A percentile compares a stretch with the other conserved stretches of the same genome.
These are phyloP conservation scores for Vidua macroura DNA, from an alignment of 2,113 vertebrate species.

Conservation along the genomic window DNA sequence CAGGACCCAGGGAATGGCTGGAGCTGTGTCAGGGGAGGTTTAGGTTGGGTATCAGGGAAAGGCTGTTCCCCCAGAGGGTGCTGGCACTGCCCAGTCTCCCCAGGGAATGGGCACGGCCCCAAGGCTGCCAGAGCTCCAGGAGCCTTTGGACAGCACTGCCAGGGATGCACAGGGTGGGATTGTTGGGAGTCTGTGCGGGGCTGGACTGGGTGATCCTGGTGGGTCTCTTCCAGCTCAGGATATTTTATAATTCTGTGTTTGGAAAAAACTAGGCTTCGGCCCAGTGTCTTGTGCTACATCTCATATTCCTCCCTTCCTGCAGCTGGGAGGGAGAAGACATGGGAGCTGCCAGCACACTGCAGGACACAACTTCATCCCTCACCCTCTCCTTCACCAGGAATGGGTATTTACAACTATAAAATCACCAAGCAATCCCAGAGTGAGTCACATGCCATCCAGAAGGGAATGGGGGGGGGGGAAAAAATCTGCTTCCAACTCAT, in stretches of 20 bases:
- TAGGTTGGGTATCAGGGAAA: rapidly evolving
- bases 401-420: neutral
- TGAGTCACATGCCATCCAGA: neutral
- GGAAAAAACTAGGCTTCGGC: neutral
- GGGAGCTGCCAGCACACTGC: neutral
- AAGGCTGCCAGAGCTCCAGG: neutral
- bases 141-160: rapidly evolving
- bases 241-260: neutral
- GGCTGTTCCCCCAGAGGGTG: neutral
- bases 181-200: neutral
- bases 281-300: neutral
- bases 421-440: neutral
- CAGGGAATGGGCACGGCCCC: neutral
- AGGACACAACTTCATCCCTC: neutral
- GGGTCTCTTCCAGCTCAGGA: neutral
- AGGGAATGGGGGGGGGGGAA: neutral
- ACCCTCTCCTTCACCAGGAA: neutral
- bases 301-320: neutral
- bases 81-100: neutral
- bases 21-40: neutral
- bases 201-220: rapidly evolving
- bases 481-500: neutral
- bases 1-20: rapidly evolving
- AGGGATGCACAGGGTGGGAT: neutral
- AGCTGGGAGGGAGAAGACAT: neutral